Conservation (phyloP, 2,888 invertebrate genomes). For the Biston betularia region DNA sequence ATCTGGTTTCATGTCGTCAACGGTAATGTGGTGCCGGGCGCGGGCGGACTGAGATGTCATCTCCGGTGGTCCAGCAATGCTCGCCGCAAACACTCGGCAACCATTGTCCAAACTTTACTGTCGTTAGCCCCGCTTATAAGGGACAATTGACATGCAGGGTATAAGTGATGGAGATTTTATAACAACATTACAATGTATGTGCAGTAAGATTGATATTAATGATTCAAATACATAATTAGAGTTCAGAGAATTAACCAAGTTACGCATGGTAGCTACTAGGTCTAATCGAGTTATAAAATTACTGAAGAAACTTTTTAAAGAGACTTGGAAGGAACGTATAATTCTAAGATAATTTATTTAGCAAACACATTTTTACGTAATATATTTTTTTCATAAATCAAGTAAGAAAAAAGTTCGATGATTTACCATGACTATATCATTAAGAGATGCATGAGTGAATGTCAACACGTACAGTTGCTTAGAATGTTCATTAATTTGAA, state of each 20-base stretch:
- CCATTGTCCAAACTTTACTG: slow-evolving; percentile 76
- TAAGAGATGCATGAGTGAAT: not conserved
- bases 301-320: not conserved
- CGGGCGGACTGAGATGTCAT: slow-evolving; percentile 39
- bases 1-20: slow-evolving; percentile 25
- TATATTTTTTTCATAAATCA: no score
- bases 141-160: slow-evolving; percentile 23
- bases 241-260: not conserved
- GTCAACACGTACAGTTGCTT: not conserved
- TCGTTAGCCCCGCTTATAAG: slow-evolving; percentile 60
- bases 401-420: not conserved
- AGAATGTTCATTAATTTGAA: slow-evolving; percentile 22
- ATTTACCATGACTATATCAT: not conserved
- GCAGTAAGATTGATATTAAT: slow-evolving; percentile 6
- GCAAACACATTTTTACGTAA: no score
- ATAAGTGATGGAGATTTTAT: not conserved
- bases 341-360: no score
- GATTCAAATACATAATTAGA: not conserved
- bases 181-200: not conserved
- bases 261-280: not conserved
- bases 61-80: slow-evolving; percentile 68
- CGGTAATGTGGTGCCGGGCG: slow-evolving; percentile 18
- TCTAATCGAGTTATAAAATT: not conserved
- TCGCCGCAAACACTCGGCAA: slow-evolving; percentile 67
- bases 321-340: no score